Conservation (phyloP, 2,113 vertebrate species). For the Antigone vipio region DNA sequence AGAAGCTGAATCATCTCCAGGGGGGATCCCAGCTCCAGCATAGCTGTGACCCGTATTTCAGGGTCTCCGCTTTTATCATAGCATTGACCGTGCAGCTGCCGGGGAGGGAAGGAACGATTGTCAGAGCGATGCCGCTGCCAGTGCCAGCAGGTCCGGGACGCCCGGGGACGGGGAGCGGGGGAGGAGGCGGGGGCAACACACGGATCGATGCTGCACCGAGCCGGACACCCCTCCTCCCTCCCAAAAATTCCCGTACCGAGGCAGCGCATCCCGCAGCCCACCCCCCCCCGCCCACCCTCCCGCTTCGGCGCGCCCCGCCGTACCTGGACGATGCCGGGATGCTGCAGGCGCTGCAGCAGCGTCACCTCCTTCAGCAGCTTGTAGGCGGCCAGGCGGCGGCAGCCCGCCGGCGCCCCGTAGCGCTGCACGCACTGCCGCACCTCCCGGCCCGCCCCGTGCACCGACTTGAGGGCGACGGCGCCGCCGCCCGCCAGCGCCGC, state of each 20-base stretch:
- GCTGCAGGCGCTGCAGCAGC: slow-evolving; percentile 79
- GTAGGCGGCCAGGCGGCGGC: slow-evolving; percentile 80
- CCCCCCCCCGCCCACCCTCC: too few relatives aligned
- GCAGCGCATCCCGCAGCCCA: not conserved
- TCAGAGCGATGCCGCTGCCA: not conserved
- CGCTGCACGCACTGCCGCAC: slow-evolving; percentile 82
- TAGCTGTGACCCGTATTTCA: slow-evolving; percentile 77
- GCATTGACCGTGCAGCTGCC: slow-evolving; percentile 86
- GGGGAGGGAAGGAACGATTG: not conserved
- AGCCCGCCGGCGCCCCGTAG: slow-evolving; percentile 71
- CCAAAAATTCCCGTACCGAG: not conserved
- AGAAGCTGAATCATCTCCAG: slow-evolving; percentile 94
- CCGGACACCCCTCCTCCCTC: too few relatives aligned
- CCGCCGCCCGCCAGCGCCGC: slow-evolving; percentile 60
- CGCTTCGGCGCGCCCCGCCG: not conserved
- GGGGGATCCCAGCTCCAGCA: slow-evolving; percentile 86
- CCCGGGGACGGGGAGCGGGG: not conserved
- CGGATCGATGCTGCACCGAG: not conserved
- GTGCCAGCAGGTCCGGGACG: not conserved
- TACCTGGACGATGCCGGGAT: slow-evolving; percentile 84
- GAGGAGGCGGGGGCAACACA: not conserved
- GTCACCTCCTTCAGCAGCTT: slow-evolving; percentile 85
- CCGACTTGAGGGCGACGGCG: slow-evolving; percentile 74
- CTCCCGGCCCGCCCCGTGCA: slow-evolving; percentile 83
- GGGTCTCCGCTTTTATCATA: slow-evolving; percentile 61